Evolutionary conservation across 2,888 invertebrate species (phyloP).

Genomic region (Philereme transversata): DNA sequence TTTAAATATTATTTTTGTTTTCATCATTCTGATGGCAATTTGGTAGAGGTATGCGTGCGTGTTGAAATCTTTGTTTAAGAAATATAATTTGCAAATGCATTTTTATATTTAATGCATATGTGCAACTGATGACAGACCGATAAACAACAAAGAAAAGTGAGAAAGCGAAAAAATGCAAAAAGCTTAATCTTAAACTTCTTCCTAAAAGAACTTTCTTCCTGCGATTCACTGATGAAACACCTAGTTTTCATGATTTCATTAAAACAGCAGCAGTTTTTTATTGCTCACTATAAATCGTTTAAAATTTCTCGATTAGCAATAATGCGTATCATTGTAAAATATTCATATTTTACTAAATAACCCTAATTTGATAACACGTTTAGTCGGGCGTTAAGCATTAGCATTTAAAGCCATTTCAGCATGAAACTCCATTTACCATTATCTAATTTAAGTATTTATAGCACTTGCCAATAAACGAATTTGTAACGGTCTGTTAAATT

Average conservation of each 20-base stretch:
- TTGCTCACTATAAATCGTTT: slow-evolving; percentile 8
- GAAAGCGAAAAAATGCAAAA: too few relatives aligned
- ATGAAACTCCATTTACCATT: slow-evolving; percentile 54
- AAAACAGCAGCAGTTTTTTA: too few relatives aligned
- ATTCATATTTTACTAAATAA: slow-evolving; percentile 27
- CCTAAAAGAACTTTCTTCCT: too few relatives aligned
- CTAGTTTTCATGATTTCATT: too few relatives aligned
- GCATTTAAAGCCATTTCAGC: slow-evolving; percentile 47
- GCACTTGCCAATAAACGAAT: slow-evolving; percentile 62
- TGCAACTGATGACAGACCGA: too few relatives aligned
- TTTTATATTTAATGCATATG: too few relatives aligned
- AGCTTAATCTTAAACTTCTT: too few relatives aligned
- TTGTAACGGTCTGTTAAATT: slow-evolving; percentile 73
- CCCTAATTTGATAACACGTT: slow-evolving; percentile 32
- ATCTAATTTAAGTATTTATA: slow-evolving; percentile 63
- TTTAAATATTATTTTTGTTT: too few relatives aligned
- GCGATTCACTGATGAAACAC: too few relatives aligned
- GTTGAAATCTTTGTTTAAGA: slow-evolving; percentile 4
- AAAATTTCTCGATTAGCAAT: slow-evolving; percentile 15
- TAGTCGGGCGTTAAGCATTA: slow-evolving; percentile 41
- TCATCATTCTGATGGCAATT: slow-evolving; percentile 6
- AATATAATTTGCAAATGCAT: neutral
- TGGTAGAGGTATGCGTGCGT: slow-evolving; percentile 4
- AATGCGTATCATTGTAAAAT: slow-evolving; percentile 12
- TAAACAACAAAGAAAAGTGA: too few relatives aligned